phyloP scores from a whole-genome alignment of 2,888 invertebrate genomes.

The Coremacera marginata region DNA sequence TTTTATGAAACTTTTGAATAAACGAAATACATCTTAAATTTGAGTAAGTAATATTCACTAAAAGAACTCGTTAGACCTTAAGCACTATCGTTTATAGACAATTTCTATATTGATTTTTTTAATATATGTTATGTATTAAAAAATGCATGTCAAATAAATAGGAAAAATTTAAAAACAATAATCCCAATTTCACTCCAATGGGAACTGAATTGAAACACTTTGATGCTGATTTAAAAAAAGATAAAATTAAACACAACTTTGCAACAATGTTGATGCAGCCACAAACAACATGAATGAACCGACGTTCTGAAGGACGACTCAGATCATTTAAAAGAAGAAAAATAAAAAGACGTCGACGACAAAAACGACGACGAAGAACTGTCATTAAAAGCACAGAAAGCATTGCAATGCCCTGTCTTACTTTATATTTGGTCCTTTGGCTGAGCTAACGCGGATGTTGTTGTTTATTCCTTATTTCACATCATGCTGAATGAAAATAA shows the following conservation, averaged over 20 bases:
- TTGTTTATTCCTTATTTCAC: neutral
- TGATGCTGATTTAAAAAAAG: neutral
- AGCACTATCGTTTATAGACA: too few relatives aligned
- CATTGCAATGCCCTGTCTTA: slow-evolving; percentile 2
- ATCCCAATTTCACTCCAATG: neutral
- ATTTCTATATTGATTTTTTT: too few relatives aligned
- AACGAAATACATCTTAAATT: too few relatives aligned
- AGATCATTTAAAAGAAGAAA: neutral
- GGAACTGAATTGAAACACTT: neutral
- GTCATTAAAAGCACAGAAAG: neutral
- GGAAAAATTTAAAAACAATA: too few relatives aligned
- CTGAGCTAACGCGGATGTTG: neutral
- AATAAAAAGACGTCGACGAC: neutral
- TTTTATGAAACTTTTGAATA: too few relatives aligned
- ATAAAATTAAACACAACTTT: neutral
- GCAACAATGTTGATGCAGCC: neutral
- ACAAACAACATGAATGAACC: neutral
- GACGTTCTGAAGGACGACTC: neutral
- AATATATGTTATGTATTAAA: too few relatives aligned
- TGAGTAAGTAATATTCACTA: too few relatives aligned
- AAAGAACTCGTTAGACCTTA: too few relatives aligned
- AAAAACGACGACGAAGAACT: neutral
- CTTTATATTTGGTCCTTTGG: neutral
- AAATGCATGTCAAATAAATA: too few relatives aligned
- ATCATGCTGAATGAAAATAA: neutral